Conservation (phyloP, 2,797 vertebrate genomes). For the Oreochromis mossambicus region DNA sequence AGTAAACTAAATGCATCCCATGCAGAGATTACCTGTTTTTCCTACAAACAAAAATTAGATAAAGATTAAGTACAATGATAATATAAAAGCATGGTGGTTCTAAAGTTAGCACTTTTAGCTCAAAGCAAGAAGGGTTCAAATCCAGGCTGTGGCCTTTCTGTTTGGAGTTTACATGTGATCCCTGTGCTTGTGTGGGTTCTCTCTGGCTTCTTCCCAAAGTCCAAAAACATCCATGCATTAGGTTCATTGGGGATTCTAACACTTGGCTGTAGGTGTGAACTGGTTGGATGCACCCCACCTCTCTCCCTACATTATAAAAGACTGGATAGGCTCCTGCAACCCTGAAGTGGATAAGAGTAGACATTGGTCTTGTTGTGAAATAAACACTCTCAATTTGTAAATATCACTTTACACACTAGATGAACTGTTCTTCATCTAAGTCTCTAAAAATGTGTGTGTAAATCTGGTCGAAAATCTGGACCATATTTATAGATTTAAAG, state of each 20-base stretch:
- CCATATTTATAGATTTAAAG: not conserved
- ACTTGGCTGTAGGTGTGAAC: not conserved
- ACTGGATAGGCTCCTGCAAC: not conserved
- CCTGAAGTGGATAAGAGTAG: not conserved
- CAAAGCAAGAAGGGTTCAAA: not conserved
- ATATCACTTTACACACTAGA: not conserved
- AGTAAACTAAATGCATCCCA: not conserved
- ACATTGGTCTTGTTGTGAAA: not conserved
- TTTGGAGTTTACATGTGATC: not conserved
- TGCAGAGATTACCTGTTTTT: not conserved
- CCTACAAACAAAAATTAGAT: not conserved
- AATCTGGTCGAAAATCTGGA: not conserved
- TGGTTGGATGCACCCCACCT: not conserved
- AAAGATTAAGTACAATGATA: not conserved
- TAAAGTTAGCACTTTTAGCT: not conserved
- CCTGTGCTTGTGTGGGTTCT: not conserved
- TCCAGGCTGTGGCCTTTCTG: not conserved
- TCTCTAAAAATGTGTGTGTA: not conserved
- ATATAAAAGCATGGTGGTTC: not conserved
- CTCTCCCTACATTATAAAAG: not conserved
- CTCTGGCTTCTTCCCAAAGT: not conserved
- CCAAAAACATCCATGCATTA: not conserved
- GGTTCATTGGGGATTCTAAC: not conserved
- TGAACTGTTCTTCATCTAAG: not conserved
- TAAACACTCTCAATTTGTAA: not conserved